Conservation (phyloP, 2,888 invertebrate species). For the Hydraecia micacea region DNA sequence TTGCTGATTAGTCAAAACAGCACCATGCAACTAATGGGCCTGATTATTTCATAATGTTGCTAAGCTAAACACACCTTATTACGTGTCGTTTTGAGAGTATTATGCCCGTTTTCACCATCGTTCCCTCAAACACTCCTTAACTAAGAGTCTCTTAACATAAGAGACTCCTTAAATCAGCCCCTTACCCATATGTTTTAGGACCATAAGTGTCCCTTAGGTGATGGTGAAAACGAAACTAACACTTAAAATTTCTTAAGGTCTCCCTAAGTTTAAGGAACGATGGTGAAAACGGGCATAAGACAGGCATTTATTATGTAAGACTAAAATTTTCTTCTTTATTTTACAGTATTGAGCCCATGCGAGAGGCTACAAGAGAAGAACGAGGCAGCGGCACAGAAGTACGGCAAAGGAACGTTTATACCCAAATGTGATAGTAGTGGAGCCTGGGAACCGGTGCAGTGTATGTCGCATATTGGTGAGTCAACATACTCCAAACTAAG, state of each 20-base stretch:
- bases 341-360: slow-evolving; percentile 93
- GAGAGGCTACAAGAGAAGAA: slow-evolving; percentile 95
- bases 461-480: slow-evolving; percentile 91
- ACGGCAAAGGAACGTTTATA: slow-evolving; percentile 94
- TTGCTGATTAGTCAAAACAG: neutral
- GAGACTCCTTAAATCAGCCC: no score
- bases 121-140: no score
- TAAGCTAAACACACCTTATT: neutral
- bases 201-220: no score
- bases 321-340: slow-evolving; percentile 1
- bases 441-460: slow-evolving; percentile 95
- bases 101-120: no score
- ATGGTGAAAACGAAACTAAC: no score
- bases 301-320: neutral
- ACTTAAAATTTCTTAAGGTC: no score
- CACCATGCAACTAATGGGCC: no score
- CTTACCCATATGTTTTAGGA: no score
- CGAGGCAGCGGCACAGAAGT: slow-evolving; percentile 92
- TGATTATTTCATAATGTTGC: neutral
- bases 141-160: no score
- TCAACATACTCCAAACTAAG: neutral
- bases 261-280: no score
- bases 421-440: slow-evolving; percentile 94
- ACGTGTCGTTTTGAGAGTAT: neutral
- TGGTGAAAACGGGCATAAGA: no score